Percentiles rank a stretch among this genome's conserved stretches.
These are phyloP conservation scores for Pseudopodoces humilis DNA, from an alignment of 2,113 vertebrate genomes.

Conservation along the genomic window DNA sequence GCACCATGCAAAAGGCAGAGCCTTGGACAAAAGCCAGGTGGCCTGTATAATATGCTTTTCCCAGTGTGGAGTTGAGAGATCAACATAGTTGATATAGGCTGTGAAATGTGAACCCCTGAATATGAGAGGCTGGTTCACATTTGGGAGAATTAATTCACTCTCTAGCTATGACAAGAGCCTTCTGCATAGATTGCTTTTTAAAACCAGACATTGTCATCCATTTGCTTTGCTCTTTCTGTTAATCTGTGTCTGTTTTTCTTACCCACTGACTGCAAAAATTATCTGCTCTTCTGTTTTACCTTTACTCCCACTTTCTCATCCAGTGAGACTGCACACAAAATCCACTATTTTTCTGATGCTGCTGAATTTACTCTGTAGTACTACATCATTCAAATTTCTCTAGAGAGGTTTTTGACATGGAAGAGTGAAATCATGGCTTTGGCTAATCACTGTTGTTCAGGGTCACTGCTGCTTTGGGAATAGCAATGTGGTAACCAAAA, in stretches of 20 bases:
- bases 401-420: constrained; percentile 5
- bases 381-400: constrained; percentile 1
- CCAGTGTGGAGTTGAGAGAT: background rate
- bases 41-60: background rate
- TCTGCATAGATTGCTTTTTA: background rate
- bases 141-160: background rate
- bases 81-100: background rate
- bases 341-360: background rate
- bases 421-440: constrained; percentile 43
- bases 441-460: constrained; percentile 9
- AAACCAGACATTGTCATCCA: background rate
- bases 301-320: background rate
- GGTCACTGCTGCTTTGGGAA: constrained; percentile 18
- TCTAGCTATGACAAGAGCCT: background rate
- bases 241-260: background rate
- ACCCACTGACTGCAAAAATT: background rate
- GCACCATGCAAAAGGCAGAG: background rate
- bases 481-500: background rate
- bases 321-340: background rate
- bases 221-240: constrained; percentile 12
- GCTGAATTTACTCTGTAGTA: background rate
- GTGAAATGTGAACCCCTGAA: background rate
- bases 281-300: background rate
- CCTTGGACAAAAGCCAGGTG: background rate
- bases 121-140: background rate